Evolutionary conservation across 2,797 vertebrate species (phyloP).

Genomic region (Sitta carolinensis): DNA sequence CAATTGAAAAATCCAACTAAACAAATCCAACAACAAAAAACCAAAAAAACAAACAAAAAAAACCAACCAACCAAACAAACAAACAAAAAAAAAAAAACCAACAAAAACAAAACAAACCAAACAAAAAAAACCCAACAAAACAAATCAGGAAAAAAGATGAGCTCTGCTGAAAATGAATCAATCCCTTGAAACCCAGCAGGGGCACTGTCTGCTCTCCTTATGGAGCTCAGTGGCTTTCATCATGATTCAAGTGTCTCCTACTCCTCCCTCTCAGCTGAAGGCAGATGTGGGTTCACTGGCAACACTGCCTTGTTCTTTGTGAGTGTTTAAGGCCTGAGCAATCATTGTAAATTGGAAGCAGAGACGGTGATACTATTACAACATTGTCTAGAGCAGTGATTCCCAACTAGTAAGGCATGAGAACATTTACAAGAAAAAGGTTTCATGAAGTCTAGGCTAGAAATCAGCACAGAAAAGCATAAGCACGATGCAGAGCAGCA

Average conservation of each 20-base stretch:
- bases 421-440: background rate
- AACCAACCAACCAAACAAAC: too few relatives aligned
- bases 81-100: too few relatives aligned
- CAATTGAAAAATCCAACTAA: background rate
- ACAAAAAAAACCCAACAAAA: background rate
- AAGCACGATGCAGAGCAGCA: background rate
- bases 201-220: slow-evolving; percentile 44
- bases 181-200: slow-evolving; percentile 38
- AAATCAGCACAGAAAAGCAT: background rate
- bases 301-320: slow-evolving; percentile 8
- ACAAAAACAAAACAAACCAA: background rate
- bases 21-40: background rate
- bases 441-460: background rate
- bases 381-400: slow-evolving; percentile 32
- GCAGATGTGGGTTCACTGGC: slow-evolving; percentile 49
- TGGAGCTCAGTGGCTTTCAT: slow-evolving; percentile 51
- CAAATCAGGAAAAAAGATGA: background rate
- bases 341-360: slow-evolving; percentile 63
- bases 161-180: slow-evolving; percentile 34
- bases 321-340: slow-evolving; percentile 45
- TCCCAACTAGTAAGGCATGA: slow-evolving; percentile 33
- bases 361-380: background rate
- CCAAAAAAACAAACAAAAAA: background rate
- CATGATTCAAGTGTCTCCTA: slow-evolving; percentile 6
- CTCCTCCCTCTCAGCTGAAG: slow-evolving; percentile 48